Evolutionary conservation across 2,888 invertebrate species (phyloP), one percentile per base, ranked within the genome.

Genomic region (Dione vanillae): DNA sequence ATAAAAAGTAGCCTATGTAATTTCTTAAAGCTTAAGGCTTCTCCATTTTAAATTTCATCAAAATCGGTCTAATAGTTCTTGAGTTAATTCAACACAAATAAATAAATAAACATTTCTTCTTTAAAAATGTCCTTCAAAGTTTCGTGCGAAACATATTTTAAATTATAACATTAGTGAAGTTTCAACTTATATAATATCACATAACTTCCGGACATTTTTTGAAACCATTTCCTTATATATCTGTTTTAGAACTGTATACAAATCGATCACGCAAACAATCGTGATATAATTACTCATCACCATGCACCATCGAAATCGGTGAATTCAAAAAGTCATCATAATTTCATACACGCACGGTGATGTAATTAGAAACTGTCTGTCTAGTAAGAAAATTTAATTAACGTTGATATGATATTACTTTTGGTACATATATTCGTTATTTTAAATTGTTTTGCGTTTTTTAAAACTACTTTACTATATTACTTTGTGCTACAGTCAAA

Each of bases 361-460:
- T 77, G 77, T 78, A 85, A 87, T 81, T 64, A 79, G 85, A 85
- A 83, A 68, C 45, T 49, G 35, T 20, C 37, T 10, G 52, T 45
- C 45, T 54, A 19, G 16, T 47, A 37, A 19, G 35, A 41, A 47
- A 49, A 51, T 40, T 8, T 64, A 40, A 64, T 47, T 49, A 61
- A 45, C 20, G 27, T 56, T 19, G 19, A n/a, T 45, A 43, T 6
- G 14, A 40, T 58, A 41, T 19, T 20, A 2, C 1, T 6, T 59
- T 43, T 61, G 12, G 7, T 14, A 56, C 37, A 37, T 16, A 40
- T 56, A 37, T 54, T 16, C 10, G 16, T 56, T 56, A 16, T 11
- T 56, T 56, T 11, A 56, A 11, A 56, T 56, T 54, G 3, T 11
- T 16, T 37, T 16, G 37, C 2, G 10, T 52, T 12, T 5, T 9